Base-by-base conservation (phyloP, 2,113 vertebrate genomes). In the Chinchilla lanigera region DNA sequence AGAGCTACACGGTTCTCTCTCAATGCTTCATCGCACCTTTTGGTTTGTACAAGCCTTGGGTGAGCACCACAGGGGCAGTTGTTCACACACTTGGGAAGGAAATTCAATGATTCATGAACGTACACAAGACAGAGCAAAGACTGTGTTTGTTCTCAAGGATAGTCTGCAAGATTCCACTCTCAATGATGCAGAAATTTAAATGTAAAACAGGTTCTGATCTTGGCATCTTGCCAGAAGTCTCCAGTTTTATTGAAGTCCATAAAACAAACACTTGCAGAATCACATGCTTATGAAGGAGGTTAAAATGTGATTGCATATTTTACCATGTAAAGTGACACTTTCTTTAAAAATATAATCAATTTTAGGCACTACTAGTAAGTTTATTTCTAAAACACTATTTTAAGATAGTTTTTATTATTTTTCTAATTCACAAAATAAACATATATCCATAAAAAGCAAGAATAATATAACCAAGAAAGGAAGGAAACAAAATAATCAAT, bases 41-140 rank as follows among this genome's bases (percentile, higher is more conserved):
- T 86, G 28, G 63, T 90, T 94, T 90, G 35, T 86, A 78, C 28
- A 88, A 86, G 22, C 12, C 41, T 80, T 71, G 54, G 3, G 35
- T 88, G 24, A 73, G n/a, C 75, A 88, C 47, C 44, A 28, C n/a
- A 84, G n/a, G 71, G 69, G 22, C 77, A 92, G 47, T 65, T 86
- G 71, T 35, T 90, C 93, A 30, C 52, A 95, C 54, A 80, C 1
- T 11, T 20, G 65, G 92, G 24, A 91, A 90, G 54, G 26, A 52
- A 86, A 96, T 56, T 82, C 69, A 95, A 14, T 84, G 86, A 96
- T 93, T 97, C 80, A 65, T 94, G 87, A 96, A 85, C 26, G 6
- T 84, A 77, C 41, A 89, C 63, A 92, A 35, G 38, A 81, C 97
- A 86, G 20, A 77, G 41, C 47, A 87, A 81, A 90, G 61, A 56